These are phyloP conservation scores for Drosophila bocki DNA, from an alignment of 1,140 invertebrate genomes.

Conservation along the genomic window DNA sequence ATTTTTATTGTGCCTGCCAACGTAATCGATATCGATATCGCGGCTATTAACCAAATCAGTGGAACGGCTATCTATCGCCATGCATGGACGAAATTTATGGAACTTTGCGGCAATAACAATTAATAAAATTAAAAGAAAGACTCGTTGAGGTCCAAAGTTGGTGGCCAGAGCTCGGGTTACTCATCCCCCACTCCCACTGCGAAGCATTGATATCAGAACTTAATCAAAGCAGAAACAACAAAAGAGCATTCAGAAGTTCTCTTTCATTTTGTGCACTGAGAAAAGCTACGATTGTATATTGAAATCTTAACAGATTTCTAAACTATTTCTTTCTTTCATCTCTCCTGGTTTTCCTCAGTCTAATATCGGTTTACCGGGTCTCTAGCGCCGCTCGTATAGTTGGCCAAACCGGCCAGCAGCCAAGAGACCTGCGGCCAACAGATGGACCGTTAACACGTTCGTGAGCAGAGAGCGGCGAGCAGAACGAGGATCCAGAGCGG, in stretches of 20 bases:
- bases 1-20: constrained; percentile 73
- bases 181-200: background rate
- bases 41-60: constrained; percentile 81
- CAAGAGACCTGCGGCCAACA: constrained; percentile 32
- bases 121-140: constrained; percentile 73
- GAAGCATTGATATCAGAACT: constrained; percentile 60
- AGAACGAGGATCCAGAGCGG: constrained; percentile 16
- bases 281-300: background rate
- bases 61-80: constrained; percentile 60
- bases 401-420: constrained; percentile 48
- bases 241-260: constrained; percentile 54
- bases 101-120: constrained; percentile 76
- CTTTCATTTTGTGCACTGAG: constrained; percentile 1
- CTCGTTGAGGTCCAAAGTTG: constrained; percentile 36
- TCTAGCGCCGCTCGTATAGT: constrained; percentile 71
- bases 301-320: background rate
- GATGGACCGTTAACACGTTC: constrained; percentile 60
- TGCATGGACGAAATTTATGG: constrained; percentile 66
- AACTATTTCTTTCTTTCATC: background rate
- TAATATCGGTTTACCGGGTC: background rate
- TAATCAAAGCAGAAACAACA: constrained; percentile 64
- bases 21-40: constrained; percentile 77
- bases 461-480: constrained; percentile 10
- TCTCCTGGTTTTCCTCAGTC: background rate
- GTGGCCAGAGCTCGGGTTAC: constrained; percentile 70